Evolutionary conservation across 2,113 vertebrate genomes (phyloP).

Genomic region (Uropsilus gracilis): DNA sequence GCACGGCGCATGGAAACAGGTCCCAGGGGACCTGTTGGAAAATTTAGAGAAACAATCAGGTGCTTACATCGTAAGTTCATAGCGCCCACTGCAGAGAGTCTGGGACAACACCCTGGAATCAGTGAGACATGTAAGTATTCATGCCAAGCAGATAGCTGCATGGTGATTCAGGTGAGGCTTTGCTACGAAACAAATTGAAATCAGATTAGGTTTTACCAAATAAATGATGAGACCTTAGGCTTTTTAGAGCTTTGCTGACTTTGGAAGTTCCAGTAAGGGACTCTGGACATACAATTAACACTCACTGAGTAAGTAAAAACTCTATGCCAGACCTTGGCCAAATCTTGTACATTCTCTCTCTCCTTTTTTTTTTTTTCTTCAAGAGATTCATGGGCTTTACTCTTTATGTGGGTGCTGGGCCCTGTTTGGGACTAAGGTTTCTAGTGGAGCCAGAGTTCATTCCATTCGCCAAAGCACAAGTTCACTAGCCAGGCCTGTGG

Average conservation of each 20-base stretch:
- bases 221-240: background rate
- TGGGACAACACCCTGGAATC: background rate
- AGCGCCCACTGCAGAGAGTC: background rate
- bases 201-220: slow-evolving; percentile 37
- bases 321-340: background rate
- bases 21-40: background rate
- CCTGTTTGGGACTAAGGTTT: too few species aligned
- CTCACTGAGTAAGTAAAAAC: background rate
- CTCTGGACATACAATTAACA: background rate
- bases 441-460: too few species aligned
- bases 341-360: background rate
- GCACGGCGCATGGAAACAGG: background rate
- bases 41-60: background rate
- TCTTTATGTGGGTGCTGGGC: too few species aligned
- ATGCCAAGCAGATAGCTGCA: background rate
- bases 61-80: background rate
- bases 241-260: background rate
- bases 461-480: too few species aligned
- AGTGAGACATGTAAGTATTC: background rate
- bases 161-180: background rate
- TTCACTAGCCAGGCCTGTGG: too few species aligned
- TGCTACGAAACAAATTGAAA: background rate
- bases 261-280: slow-evolving; percentile 21
- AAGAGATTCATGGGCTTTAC: too few species aligned
- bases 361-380: too few species aligned